Evolutionary conservation across 2,797 vertebrate genomes (phyloP).

Genomic region (Sylvia borin): DNA sequence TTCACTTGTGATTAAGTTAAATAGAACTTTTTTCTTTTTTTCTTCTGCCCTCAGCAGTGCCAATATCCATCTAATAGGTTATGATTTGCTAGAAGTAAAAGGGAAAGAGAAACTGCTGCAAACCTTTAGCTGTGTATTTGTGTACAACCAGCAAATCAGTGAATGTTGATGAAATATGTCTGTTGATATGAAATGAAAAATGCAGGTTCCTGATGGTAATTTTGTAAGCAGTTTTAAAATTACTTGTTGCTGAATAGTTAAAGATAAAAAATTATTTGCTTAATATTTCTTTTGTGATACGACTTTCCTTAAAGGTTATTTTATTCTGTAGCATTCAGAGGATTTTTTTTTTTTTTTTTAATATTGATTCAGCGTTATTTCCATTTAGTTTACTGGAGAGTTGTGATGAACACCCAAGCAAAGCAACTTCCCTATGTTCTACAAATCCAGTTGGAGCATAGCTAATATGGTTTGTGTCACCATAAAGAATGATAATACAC

Average conservation of each 20-base stretch:
- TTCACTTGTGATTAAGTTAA: not conserved
- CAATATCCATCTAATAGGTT: not conserved
- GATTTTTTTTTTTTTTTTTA: not conserved
- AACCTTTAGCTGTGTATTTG: not conserved
- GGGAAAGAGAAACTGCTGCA: not conserved
- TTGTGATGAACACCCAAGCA: constrained; percentile 77
- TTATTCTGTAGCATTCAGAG: constrained; percentile 52
- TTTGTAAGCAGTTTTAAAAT: constrained; percentile 42
- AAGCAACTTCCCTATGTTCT: constrained; percentile 78
- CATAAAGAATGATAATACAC: constrained; percentile 87
- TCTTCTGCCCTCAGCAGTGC: not conserved
- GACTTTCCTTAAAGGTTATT: constrained; percentile 61
- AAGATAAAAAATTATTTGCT: constrained; percentile 31
- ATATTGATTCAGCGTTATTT: constrained; percentile 75
- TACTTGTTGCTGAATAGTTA: constrained; percentile 62
- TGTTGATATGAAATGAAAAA: not conserved
- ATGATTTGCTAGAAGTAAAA: not conserved
- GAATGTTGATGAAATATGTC: not conserved
- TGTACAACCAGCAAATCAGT: not conserved
- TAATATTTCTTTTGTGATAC: constrained; percentile 27
- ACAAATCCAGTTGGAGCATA: constrained; percentile 82
- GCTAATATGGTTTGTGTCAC: constrained; percentile 85
- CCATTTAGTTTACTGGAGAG: constrained; percentile 77
- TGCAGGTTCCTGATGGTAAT: not conserved
- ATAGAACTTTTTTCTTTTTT: not conserved